phyloP scores from a whole-genome alignment of 2,888 invertebrate genomes.

The Dolomedes plantarius region DNA sequence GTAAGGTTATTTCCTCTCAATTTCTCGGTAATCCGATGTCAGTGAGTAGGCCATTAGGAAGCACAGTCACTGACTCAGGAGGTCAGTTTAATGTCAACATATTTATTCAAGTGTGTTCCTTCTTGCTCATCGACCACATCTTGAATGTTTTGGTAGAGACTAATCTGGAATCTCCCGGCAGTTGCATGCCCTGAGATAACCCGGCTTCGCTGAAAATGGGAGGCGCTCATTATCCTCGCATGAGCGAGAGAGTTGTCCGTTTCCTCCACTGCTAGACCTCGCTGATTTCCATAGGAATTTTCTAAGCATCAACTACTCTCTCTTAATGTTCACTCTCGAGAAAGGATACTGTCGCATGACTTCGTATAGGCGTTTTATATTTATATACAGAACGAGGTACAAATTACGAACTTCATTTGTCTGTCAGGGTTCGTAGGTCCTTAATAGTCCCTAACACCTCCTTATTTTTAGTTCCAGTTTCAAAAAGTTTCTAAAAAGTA shows the following conservation, averaged over 20 bases:
- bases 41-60: not conserved
- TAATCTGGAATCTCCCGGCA: not conserved
- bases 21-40: not conserved
- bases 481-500: too few relatives aligned
- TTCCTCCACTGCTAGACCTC: not conserved
- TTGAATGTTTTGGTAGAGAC: not conserved
- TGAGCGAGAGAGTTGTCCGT: not conserved
- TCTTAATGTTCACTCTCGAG: too few relatives aligned
- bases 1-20: not conserved
- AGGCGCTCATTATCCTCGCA: constrained; percentile 19
- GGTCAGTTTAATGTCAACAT: constrained; percentile 15
- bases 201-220: not conserved
- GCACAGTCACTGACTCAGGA: constrained; percentile 10
- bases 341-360: too few relatives aligned
- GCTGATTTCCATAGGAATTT: constrained; percentile 6
- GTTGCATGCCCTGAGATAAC: constrained; percentile 20
- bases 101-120: constrained; percentile 4
- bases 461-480: too few relatives aligned
- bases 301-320: too few relatives aligned
- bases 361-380: too few relatives aligned
- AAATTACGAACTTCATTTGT: too few relatives aligned
- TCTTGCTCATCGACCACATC: constrained; percentile 7
- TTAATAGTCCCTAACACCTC: too few relatives aligned
- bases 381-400: too few relatives aligned
- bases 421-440: too few relatives aligned